A percentile compares a stretch with the other conserved stretches of the same genome.
phyloP scores from a whole-genome alignment of 2,888 invertebrate genomes.

The Pyrocoelia pectoralis region DNA sequence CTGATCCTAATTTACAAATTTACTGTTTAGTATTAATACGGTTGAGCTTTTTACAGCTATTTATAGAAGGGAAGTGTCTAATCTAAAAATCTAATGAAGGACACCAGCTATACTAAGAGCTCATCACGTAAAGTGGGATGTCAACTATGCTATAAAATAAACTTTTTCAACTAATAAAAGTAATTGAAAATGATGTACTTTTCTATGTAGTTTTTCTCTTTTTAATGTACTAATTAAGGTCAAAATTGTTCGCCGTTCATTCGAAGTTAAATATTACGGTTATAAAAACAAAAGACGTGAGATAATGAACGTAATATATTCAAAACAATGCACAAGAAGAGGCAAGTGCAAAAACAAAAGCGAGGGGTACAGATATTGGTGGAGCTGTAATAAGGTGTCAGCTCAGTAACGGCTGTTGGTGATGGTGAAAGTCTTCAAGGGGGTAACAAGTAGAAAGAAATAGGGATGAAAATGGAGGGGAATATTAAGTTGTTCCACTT shows the following conservation, averaged over 20 bases:
- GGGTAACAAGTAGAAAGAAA: conserved; percentile 33
- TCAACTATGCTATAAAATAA: neutral
- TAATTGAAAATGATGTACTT: neutral
- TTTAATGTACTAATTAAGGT: neutral
- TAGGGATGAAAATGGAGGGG: conserved; percentile 42
- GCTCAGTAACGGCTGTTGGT: conserved; percentile 49
- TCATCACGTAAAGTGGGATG: neutral
- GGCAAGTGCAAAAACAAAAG: conserved; percentile 52
- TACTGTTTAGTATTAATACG: too few relatives aligned
- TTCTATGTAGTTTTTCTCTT: neutral
- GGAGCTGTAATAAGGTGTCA: conserved; percentile 41
- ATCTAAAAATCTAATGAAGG: neutral
- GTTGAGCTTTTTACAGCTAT: neutral
- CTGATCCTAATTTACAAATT: too few relatives aligned
- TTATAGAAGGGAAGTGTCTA: neutral
- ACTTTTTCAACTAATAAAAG: neutral
- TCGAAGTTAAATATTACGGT: neutral
- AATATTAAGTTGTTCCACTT: conserved; percentile 44
- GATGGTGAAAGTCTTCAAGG: conserved; percentile 40
- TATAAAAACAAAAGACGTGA: conserved; percentile 7
- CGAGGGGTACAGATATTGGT: conserved; percentile 43
- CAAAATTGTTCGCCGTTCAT: neutral
- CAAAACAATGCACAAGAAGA: conserved; percentile 47
- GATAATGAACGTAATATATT: conserved; percentile 32
- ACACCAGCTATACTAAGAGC: neutral